Percentiles rank a stretch among this genome's conserved stretches.
phyloP scores from a whole-genome alignment of 2,113 vertebrate species.

The Pholis gunnellus region DNA sequence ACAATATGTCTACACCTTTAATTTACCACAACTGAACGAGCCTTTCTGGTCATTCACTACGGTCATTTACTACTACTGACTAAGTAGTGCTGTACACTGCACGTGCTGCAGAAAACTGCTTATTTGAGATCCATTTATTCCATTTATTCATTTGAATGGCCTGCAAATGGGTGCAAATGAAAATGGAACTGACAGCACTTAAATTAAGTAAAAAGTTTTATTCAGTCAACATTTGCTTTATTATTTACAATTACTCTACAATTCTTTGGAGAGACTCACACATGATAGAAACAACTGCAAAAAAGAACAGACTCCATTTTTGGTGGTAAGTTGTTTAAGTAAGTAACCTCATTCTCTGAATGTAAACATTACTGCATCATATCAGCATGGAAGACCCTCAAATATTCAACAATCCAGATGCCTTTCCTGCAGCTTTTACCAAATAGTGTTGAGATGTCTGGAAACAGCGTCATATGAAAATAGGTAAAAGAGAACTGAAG shows the following conservation, averaged over 20 bases:
- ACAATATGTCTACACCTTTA: not conserved
- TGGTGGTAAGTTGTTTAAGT: not conserved
- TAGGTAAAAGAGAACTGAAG: not conserved
- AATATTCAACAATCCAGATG: not conserved
- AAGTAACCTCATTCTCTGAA: constrained; percentile 10
- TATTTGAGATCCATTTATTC: constrained; percentile 67
- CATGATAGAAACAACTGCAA: constrained; percentile 35
- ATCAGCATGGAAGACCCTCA: not conserved
- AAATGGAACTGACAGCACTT: not conserved
- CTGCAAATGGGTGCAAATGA: not conserved
- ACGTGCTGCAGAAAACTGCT: constrained; percentile 45
- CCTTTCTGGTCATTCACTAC: constrained; percentile 43
- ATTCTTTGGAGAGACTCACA: constrained; percentile 6
- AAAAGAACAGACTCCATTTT: not conserved
- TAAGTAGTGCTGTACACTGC: constrained; percentile 26
- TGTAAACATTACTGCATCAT: constrained; percentile 31
- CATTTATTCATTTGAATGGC: constrained; percentile 62
- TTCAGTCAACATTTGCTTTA: constrained; percentile 30
- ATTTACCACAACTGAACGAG: constrained; percentile 16
- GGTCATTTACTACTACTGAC: constrained; percentile 17
- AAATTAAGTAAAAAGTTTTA: constrained; percentile 13
- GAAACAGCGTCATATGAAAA: not conserved
- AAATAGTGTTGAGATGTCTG: constrained; percentile 16
- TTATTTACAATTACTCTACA: constrained; percentile 9
- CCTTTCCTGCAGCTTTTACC: not conserved